Evolutionary conservation across 35 echinoderm and acorn worm species (phyloP), one percentile per base, ranked within the genome.

Genomic region (Apostichopus parvimensis): DNA sequence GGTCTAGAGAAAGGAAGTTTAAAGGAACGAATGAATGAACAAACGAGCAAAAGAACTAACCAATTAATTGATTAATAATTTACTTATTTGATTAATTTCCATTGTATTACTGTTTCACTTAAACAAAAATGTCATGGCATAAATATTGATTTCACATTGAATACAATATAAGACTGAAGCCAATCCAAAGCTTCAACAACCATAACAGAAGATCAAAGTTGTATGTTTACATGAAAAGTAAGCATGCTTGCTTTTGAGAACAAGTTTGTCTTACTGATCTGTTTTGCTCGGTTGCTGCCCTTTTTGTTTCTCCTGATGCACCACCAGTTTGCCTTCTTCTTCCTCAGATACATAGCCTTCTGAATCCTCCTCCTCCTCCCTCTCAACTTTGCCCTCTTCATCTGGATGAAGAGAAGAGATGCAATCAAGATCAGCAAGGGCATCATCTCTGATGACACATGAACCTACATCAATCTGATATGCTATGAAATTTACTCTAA

Each of bases 311-410:
- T 80, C 78, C 34, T 80, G 7, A 80, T 28, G 8, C 13, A 54
- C 34, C 34, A 53, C 17, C 58, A n/a, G 17, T 55, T 59, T 84
- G 18, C 58, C 53, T 84, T 17, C 81, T 59, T 84, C 81, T 24
- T 84, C 81, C 8, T 84, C 81, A 22, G 81, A 84, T 17, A 84
- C 54, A 58, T 84, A 84, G 18, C 81, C 81, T 24, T 84, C 54
- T 18, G 81, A 84, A 13, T 53, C 25, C 17, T 82, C 79, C 24
- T 58, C 81, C 25, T 18, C 17, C 5, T 18, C 71, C 71, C 13
- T 75, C 20, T 18, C n/a, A 18, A 0, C 7, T 75, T 75, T 75
- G 14, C 7, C 71, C 11, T 75, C 21, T 14, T 75, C 71, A n/a
- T 6, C 58, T 20, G 17, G 17, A 75, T 22, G n/a, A 14, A 75